Evolutionary conservation across 1,140 invertebrate species (phyloP), one percentile per base, ranked within the genome.

Genomic region (Calephelis virginiensis): DNA sequence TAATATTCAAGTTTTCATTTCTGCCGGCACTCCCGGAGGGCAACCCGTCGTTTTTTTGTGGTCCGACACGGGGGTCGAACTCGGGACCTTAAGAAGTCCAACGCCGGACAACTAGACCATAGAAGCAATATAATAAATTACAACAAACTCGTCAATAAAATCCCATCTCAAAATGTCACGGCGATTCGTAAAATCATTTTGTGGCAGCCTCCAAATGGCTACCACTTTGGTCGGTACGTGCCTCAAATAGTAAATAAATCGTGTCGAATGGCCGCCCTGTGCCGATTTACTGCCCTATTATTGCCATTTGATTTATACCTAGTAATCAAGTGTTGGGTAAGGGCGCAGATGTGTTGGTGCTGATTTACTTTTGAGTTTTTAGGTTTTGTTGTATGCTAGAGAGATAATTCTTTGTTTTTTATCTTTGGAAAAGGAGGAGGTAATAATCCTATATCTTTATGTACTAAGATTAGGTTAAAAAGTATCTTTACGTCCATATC

Each of bases 231-330:
- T 70, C 40, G 73, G 68, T 74, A 82, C 82, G 83, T 86, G 81
- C 83, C 76, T 77, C 72, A 80, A 85, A 83, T 85, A 68, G 78
- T 74, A 74, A 78, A 86, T 84, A 83, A 83, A 86, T 85, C 80
- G 73, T 66, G 70, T 73, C 69, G 77, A 74, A 77, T 76, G 67
- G 74, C 63, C 63, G 77, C 65, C 64, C 60, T 66, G 74, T 63
- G 67, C 68, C 62, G 59, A 59, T 68, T 70, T 70, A 64, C 72
- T 71, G 53, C 78, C 76, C 82, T 80, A 85, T 86, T 86, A 84
- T 83, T 84, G 76, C 75, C 68, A 63, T 72, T 70, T 79, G 82
- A 85, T 83, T 83, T 81, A 80, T 82, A 65, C 73, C 66, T 66
- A 48, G 78, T 79, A 78, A 80, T 82, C 75, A 75, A 78, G 65